Percentiles rank a stretch among this genome's conserved stretches.
Conservation (phyloP, 2,113 vertebrate species). For the Felis catus region F.catus_Fca126_mat1.0 CM031416.1:35465001-35465500, state of each 20-base stretch:
- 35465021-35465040: neutral
- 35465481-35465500: neutral
- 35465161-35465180: neutral
- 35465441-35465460: neutral
- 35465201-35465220: neutral
- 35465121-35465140: neutral
- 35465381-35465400: neutral
- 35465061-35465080: neutral
- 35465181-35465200: neutral
- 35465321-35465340: neutral
- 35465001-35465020: neutral
- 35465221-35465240: neutral
- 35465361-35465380: neutral
- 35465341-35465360: neutral
- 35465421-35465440: no score
- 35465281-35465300: neutral
- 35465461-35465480: accelerated
- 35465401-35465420: neutral
- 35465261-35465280: neutral
- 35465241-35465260: neutral
- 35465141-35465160: neutral
- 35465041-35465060: neutral
- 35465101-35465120: no score
- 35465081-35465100: neutral
- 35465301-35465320: neutral